Conservation (phyloP, 1,140 invertebrate genomes). For the Metaphire vulgaris region DNA sequence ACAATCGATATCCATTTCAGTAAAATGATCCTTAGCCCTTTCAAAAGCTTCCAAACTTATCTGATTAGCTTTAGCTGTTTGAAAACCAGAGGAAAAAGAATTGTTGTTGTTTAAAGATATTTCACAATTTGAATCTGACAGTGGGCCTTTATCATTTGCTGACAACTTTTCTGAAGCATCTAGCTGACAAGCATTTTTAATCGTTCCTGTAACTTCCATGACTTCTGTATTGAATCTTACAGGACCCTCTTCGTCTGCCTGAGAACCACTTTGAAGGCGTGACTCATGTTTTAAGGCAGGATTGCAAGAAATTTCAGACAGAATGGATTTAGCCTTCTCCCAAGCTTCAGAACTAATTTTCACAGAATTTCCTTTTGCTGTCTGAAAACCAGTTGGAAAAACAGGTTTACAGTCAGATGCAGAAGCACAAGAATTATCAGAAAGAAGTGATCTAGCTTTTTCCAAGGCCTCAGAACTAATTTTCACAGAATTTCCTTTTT, state of each 20-base stretch:
- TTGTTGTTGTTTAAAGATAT: no score
- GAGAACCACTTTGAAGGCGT: not conserved
- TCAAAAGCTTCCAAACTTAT: not conserved
- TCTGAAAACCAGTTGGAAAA: not conserved
- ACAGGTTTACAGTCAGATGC: not conserved
- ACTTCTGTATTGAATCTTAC: not conserved
- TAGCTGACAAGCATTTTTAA: no score
- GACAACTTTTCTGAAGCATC: no score
- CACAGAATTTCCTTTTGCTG: not conserved
- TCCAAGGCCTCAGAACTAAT: not conserved
- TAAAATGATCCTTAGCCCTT: not conserved
- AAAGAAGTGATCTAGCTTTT: not conserved
- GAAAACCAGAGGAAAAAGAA: not conserved
- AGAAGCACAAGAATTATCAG: not conserved
- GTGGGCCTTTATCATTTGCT: no score
- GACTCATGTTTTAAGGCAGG: not conserved
- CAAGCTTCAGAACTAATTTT: not conserved
- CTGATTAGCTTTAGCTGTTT: not conserved
- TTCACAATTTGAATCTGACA: no score
- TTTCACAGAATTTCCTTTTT: not conserved
- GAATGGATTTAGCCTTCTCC: not conserved
- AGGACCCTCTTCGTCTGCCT: not conserved
- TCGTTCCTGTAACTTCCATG: no score
- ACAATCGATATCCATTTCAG: not conserved
- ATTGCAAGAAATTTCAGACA: not conserved